These are phyloP conservation scores for Mesoligia furuncula DNA, from an alignment of 2,888 invertebrate species.

Conservation along the genomic window DNA sequence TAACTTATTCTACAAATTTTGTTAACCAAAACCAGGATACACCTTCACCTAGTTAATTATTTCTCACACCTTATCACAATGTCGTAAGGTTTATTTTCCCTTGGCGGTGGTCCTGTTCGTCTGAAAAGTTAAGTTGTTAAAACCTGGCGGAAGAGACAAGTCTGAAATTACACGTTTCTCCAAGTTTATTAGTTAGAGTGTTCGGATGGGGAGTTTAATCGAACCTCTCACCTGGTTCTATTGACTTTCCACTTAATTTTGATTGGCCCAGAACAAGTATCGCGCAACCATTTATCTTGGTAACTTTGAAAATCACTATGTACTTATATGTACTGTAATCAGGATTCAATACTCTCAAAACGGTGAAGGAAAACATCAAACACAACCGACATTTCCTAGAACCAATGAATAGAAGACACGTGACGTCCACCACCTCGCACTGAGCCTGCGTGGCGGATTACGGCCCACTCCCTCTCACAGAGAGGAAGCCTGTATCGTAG, in stretches of 20 bases:
- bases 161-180: slow-evolving; percentile 69
- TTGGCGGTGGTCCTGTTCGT: slow-evolving; percentile 3
- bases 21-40: slow-evolving; percentile 46
- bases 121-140: slow-evolving; percentile 47
- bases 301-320: slow-evolving; percentile 18
- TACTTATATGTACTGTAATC: background rate
- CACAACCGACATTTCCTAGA: background rate
- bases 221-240: slow-evolving; percentile 63
- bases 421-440: background rate
- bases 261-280: slow-evolving; percentile 52
- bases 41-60: background rate
- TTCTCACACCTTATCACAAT: slow-evolving; percentile 8
- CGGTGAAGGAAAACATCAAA: background rate
- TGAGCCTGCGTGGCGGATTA: background rate
- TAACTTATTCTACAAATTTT: slow-evolving; percentile 69
- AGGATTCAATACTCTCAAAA: background rate
- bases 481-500: background rate
- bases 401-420: no score
- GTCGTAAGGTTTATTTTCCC: slow-evolving; percentile 27
- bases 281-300: slow-evolving; percentile 14
- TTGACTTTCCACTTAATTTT: slow-evolving; percentile 67
- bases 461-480: background rate
- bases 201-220: slow-evolving; percentile 61
- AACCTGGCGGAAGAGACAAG: slow-evolving; percentile 65
- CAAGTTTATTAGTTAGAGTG: slow-evolving; percentile 72